Base-by-base conservation (phyloP, 2,888 invertebrate species). In the Magallana nippona region DNA sequence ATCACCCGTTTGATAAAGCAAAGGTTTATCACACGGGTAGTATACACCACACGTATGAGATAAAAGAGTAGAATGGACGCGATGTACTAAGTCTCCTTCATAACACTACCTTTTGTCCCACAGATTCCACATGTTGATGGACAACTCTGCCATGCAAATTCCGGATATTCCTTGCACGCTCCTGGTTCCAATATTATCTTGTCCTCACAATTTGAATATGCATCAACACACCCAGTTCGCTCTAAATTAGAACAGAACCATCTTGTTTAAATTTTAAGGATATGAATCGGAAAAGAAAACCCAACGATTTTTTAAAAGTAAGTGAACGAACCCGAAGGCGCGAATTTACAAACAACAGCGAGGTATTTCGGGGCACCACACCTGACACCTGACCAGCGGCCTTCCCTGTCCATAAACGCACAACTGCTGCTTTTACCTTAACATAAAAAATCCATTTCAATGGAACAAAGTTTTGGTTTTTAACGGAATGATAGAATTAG, bases 131-230 rank as follows among this genome's bases (percentile, higher is more conserved):
- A 84, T 1, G 82, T 80, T 57, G 57, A 11, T 15, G 84, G 84
- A 77, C 84, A 84, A 10, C 63, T 56, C 22, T 84, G 84, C 82
- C 82, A 82, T 1, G 80, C 82, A 82, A 84, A 84, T 11, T 84
- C 82, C 44, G 27, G 63, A 77, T 80, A 82, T 19, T 63, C 62
- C 17, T 55, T 55, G 60, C 84, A 84, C 3, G 82, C 82, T 8
- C 84, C 79, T n/a, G 82, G 82, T 32, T 84, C 84, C 13, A 57
- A 44, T 55, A 8, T 32, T 55, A 84, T 58, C 10, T 79, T 79
- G 2, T 77, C 71, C 13, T 62, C 79, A 79, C 84, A 84, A 17
- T 82, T 79, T 15, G 62, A 44, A 44, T 32, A 55, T 27, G 82
- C 84, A 80, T 84, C 84, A 5, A 22, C 22, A 60, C 84, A 84